A percentile compares a stretch with the other conserved stretches of the same genome.
phyloP scores from a whole-genome alignment of 2,797 vertebrate genomes.

The Sparus aurata region DNA sequence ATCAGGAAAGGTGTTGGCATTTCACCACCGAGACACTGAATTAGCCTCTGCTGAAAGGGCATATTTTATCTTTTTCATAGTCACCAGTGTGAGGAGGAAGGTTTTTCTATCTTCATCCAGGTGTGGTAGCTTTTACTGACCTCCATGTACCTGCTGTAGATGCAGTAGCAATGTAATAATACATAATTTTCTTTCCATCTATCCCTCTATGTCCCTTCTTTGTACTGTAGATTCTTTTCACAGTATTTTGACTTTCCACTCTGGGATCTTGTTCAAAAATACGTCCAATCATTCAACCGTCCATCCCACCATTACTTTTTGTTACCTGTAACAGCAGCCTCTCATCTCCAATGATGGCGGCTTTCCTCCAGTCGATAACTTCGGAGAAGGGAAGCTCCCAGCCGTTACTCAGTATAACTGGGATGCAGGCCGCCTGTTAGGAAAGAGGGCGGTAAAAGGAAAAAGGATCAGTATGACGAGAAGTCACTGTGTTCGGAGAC shows the following conservation, averaged over 20 bases:
- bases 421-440: slow-evolving; percentile 86
- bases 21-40: slow-evolving; percentile 37
- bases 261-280: background rate
- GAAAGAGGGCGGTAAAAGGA: background rate
- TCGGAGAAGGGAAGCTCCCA: slow-evolving; percentile 90
- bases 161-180: background rate
- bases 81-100: slow-evolving; percentile 9
- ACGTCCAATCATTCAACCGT: background rate
- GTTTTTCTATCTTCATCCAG: slow-evolving; percentile 3
- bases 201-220: background rate
- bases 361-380: slow-evolving; percentile 89
- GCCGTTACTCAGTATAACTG: slow-evolving; percentile 88
- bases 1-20: slow-evolving; percentile 36
- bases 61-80: slow-evolving; percentile 20
- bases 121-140: background rate
- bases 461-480: background rate
- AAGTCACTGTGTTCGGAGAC: no score
- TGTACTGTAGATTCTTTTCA: background rate
- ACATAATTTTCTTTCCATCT: background rate
- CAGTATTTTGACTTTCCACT: no score
- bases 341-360: slow-evolving; percentile 86
- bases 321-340: slow-evolving; percentile 87
- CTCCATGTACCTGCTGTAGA: background rate
- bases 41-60: slow-evolving; percentile 35
- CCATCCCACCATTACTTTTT: background rate